Base-by-base conservation (phyloP, 2,888 invertebrate species). In the Megalurothrips usitatus region DNA sequence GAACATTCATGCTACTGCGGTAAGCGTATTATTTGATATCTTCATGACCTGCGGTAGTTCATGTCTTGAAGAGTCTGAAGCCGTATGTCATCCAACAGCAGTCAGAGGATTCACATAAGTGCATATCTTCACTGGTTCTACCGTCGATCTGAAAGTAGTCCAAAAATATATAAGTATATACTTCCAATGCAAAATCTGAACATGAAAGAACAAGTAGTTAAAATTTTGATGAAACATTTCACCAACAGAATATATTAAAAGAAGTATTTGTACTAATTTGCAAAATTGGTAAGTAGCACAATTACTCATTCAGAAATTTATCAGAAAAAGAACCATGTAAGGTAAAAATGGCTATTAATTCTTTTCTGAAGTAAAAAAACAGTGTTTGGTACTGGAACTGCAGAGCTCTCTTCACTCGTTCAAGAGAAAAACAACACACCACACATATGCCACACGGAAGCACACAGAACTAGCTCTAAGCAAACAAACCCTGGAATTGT, bases 91-190 rank as follows among this genome's bases (percentile, higher is more conserved):
- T 75, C 68, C 68, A 26, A 75, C 68, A 26, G 68, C 12, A 12
- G 68, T 75, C 12, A 75, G 12, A 9, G 68, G 68, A 23, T 75
- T 75, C 23, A 75, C 68, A 12, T 75, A 75, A 9, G 68, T 75
- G 26, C 68, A 75, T 26, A 23, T 75, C 68, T 75, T 75, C 12
- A 75, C 68, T 75, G 68, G 68, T 75, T 75, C 68, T 75, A 75
- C 68, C 68, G 68, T 75, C 68, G 68, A 75, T 58, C 58, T 58
- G 58, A 58, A 58, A 58, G 58, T 43, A 43, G 34, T 43, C 34
- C 2, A 6, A 43, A 43, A 4, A 43, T 2, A 43, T 43, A 43
- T 43, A 4, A 43, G 34, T 43, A 43, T 43, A 43, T 43, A 43
- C n/a, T n/a, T n/a, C n/a, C n/a, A n/a, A n/a, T n/a, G n/a, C n/a